Evolutionary conservation across 2,888 invertebrate genomes (phyloP).

Genomic region (Entomobrya multifasciata): DNA sequence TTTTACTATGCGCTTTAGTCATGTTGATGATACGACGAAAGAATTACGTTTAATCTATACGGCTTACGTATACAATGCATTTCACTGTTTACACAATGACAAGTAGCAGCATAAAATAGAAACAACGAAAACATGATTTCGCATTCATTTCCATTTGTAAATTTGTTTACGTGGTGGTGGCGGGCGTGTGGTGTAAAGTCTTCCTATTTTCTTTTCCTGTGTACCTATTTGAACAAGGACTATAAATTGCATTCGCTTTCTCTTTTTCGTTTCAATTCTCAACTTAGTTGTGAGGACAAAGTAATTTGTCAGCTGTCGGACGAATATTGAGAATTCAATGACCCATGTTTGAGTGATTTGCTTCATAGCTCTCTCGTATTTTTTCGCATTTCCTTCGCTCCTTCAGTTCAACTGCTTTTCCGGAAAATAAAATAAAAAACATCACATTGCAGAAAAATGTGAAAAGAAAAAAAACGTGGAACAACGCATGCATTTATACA

Average conservation of each 20-base stretch:
- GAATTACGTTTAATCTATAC: too few relatives aligned
- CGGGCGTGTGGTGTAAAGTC: too few relatives aligned
- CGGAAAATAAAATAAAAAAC: too few relatives aligned
- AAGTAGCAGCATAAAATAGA: neutral
- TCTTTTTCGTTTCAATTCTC: neutral
- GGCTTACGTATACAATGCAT: neutral
- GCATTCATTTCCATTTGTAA: neutral
- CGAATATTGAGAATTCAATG: constrained; percentile 13
- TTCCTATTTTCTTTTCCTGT: neutral
- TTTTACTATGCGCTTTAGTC: too few relatives aligned
- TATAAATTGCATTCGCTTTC: neutral
- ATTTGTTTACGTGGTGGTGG: neutral
- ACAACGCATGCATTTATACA: neutral
- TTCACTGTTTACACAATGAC: neutral
- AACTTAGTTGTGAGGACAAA: too few relatives aligned
- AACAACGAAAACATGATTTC: neutral
- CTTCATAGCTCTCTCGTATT: neutral
- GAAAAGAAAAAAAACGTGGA: neutral
- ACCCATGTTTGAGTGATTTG: neutral
- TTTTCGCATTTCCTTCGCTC: neutral
- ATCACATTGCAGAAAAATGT: constrained; percentile 16
- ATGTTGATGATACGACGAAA: too few relatives aligned
- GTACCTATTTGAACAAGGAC: neutral
- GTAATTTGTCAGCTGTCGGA: constrained; percentile 8
- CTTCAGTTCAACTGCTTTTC: neutral